Base-by-base conservation (phyloP, 2,888 invertebrate genomes). In the Julus scandinavius region DNA sequence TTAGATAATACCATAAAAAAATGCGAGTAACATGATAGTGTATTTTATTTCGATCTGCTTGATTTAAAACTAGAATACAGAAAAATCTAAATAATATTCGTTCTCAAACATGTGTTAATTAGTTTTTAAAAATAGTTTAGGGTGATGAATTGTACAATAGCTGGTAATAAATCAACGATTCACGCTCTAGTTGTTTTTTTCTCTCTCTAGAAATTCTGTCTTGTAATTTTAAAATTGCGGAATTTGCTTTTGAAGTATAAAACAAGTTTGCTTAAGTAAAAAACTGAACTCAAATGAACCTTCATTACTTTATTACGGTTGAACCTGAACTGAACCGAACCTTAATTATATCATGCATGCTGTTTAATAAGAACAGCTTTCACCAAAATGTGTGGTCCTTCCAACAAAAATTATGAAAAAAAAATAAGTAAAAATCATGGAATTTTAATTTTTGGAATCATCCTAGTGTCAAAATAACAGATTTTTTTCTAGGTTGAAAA, bases 231-330 rank as follows among this genome's bases (percentile, higher is more conserved):
- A 45, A 45, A 63, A 63, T 17, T 63, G 63, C 1, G 6, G 63
- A 63, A 63, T 63, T n/a, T 63, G 63, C n/a, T 20, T 63, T 63
- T 17, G 63, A n/a, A n/a, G n/a, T n/a, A n/a, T n/a, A n/a, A 63
- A 63, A 63, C 41, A 45, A 45, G 41, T 72, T 29, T 11, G 2
- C 2, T 5, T 45, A 45, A 45, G n/a, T n/a, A n/a, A 45, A 45
- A 45, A 45, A 45, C 41, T 45, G 41, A 45, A 45, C 41, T 45
- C 41, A 45, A 45, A 6, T 45, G 41, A 45, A 45, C 41, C 41
- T 45, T 6, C 41, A 45, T 45, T 45, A 45, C 6, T 45, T 45
- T 45, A 45, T 45, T 45, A 45, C 41, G 2, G 4, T 45, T 45
- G 4, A 45, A 45, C 41, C 41, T 45, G 41, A 45, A 45, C 41